Percentiles rank a stretch among this genome's conserved stretches.
These are phyloP conservation scores for Trematocara macrostoma DNA, from an alignment of 2,113 vertebrate species.

Conservation along the genomic window DNA sequence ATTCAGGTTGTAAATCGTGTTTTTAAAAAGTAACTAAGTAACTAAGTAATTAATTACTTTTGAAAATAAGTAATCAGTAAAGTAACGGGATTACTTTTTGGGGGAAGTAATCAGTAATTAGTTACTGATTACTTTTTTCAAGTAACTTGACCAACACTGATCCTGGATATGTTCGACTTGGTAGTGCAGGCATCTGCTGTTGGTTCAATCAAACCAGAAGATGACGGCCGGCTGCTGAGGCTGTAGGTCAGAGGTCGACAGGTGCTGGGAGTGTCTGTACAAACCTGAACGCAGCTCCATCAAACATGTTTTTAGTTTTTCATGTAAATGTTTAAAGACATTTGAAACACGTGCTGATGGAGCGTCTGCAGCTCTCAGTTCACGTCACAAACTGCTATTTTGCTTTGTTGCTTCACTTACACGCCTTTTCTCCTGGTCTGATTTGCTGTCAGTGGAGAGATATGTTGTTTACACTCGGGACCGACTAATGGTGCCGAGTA, in stretches of 20 bases:
- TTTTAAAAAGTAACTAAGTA: too few species aligned
- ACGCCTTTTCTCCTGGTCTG: not conserved
- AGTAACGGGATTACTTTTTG: too few species aligned
- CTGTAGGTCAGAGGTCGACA: not conserved
- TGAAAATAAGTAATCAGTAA: too few species aligned
- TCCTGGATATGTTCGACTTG: too few species aligned
- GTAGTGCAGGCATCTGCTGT: not conserved
- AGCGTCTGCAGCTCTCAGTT: not conserved
- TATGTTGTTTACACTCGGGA: not conserved
- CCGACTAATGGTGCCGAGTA: not conserved
- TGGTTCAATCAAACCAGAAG: not conserved
- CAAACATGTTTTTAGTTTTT: not conserved
- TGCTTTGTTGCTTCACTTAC: not conserved
- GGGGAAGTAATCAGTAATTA: too few species aligned
- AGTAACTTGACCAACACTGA: too few species aligned
- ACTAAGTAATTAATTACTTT: too few species aligned
- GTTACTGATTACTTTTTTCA: too few species aligned
- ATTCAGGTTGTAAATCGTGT: too few species aligned
- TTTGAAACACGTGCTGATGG: not conserved
- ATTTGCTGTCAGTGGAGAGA: not conserved
- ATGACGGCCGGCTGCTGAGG: not conserved
- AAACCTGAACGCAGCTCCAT: not conserved
- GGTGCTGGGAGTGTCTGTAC: not conserved
- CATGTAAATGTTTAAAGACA: not conserved
- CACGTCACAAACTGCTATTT: not conserved